Percentiles rank a stretch among this genome's conserved stretches.
phyloP scores from a whole-genome alignment of 2,888 invertebrate genomes.

The Xanthorhoe spadicearia region DNA sequence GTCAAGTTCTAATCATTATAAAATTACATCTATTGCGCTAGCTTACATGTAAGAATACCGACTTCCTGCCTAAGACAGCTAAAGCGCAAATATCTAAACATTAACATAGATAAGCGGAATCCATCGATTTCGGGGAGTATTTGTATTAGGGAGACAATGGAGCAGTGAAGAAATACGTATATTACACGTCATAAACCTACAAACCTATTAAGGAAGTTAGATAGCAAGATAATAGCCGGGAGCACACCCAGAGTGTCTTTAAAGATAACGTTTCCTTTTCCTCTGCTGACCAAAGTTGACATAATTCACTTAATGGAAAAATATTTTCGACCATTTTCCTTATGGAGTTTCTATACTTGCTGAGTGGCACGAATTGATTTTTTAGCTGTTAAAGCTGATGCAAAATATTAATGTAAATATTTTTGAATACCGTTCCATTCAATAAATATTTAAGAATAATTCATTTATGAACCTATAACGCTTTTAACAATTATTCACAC shows the following conservation, averaged over 20 bases:
- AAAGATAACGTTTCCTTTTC: slow-evolving; percentile 55
- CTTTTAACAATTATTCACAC: too few species aligned
- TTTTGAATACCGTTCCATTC: too few species aligned
- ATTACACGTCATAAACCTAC: slow-evolving; percentile 46
- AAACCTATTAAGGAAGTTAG: slow-evolving; percentile 48
- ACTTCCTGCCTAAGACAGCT: not conserved
- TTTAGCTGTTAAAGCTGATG: not conserved
- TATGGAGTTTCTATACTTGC: slow-evolving; percentile 10
- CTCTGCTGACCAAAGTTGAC: slow-evolving; percentile 54
- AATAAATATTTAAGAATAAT: too few species aligned
- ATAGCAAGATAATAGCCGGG: slow-evolving; percentile 55
- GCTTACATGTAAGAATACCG: not conserved
- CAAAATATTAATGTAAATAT: not conserved
- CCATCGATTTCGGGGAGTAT: slow-evolving; percentile 4
- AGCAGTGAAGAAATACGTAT: slow-evolving; percentile 40
- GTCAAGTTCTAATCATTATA: too few species aligned
- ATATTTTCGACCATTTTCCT: slow-evolving; percentile 38
- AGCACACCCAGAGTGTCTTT: slow-evolving; percentile 48
- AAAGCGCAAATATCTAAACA: not conserved
- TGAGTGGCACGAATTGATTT: not conserved
- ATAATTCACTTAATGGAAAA: slow-evolving; percentile 42
- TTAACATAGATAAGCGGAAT: not conserved
- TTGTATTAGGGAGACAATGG: slow-evolving; percentile 30
- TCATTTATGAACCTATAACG: too few species aligned
- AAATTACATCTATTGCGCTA: too few species aligned